phyloP scores from a whole-genome alignment of 2,888 invertebrate species.

The Melanophora roralis region DNA sequence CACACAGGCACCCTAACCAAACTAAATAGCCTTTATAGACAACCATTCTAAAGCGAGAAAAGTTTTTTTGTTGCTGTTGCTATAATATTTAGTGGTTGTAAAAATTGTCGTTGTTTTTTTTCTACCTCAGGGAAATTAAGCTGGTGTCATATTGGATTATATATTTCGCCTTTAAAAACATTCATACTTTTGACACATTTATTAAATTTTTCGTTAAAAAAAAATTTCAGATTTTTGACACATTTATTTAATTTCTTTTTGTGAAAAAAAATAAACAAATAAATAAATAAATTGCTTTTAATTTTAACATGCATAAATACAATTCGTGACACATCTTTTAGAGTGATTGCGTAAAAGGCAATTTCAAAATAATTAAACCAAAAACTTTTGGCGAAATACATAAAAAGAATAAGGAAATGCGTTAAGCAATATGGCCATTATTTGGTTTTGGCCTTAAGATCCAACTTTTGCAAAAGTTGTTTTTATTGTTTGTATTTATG shows the following conservation, averaged over 20 bases:
- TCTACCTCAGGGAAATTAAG: constrained; percentile 47
- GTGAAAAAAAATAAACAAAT: too few species aligned
- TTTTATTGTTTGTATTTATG: background rate
- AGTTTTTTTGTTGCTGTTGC: background rate
- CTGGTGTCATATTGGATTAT: constrained; percentile 45
- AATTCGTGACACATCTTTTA: background rate
- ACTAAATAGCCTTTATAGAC: background rate
- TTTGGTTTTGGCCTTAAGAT: background rate
- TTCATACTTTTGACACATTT: constrained; percentile 38
- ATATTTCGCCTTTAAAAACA: background rate
- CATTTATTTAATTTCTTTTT: constrained; percentile 1
- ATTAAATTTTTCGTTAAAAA: background rate
- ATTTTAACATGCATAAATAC: background rate
- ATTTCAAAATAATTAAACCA: background rate
- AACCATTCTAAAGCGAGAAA: background rate
- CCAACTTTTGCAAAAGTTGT: background rate
- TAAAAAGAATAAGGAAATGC: background rate
- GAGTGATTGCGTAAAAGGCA: background rate
- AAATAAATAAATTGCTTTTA: background rate
- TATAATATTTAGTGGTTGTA: background rate
- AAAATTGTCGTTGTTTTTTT: constrained; percentile 8
- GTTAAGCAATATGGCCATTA: background rate
- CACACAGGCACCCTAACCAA: background rate
- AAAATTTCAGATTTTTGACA: constrained; percentile 34
- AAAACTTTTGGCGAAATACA: background rate